These are phyloP conservation scores for Conus betulinus DNA, from an alignment of 1,140 invertebrate genomes.

Conservation along the genomic window DNA sequence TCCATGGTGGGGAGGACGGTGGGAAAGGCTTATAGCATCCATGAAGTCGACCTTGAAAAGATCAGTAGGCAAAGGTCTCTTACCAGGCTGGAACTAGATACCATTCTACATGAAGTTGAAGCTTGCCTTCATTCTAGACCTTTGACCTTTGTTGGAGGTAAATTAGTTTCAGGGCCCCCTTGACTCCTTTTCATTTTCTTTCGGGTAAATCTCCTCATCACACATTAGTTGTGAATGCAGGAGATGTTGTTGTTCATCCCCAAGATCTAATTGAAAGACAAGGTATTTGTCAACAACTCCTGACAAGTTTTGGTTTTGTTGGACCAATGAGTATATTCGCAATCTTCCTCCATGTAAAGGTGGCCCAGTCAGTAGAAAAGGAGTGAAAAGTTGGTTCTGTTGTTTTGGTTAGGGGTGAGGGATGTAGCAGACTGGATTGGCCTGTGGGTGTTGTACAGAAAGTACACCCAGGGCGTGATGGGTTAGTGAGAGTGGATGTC, in stretches of 20 bases:
- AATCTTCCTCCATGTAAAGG: not conserved
- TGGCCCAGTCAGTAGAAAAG: not conserved
- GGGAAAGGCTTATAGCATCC: constrained; percentile 18
- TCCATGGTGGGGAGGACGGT: constrained; percentile 21
- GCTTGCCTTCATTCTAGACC: constrained; percentile 9
- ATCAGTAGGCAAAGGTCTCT: not conserved
- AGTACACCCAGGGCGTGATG: not conserved
- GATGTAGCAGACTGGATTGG: constrained; percentile 1
- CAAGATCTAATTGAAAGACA: not conserved
- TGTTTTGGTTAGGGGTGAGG: not conserved
- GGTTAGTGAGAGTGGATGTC: not conserved
- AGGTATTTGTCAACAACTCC: not conserved
- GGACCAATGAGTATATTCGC: constrained; percentile 15
- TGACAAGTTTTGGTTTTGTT: constrained; percentile 19
- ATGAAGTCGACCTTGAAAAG: constrained; percentile 5
- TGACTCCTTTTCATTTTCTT: constrained; percentile 23
- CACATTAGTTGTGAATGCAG: not conserved
- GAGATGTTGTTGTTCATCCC: not conserved
- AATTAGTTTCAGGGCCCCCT: not conserved
- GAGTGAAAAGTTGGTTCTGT: not conserved
- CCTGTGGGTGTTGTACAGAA: not conserved
- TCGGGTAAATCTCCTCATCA: not conserved
- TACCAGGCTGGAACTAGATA: not conserved
- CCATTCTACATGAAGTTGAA: not conserved
- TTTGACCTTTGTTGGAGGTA: not conserved